Evolutionary conservation across 2,113 vertebrate species (phyloP), one percentile per base, ranked within the genome.

Genomic region (Clarias macrocephalus): DNA sequence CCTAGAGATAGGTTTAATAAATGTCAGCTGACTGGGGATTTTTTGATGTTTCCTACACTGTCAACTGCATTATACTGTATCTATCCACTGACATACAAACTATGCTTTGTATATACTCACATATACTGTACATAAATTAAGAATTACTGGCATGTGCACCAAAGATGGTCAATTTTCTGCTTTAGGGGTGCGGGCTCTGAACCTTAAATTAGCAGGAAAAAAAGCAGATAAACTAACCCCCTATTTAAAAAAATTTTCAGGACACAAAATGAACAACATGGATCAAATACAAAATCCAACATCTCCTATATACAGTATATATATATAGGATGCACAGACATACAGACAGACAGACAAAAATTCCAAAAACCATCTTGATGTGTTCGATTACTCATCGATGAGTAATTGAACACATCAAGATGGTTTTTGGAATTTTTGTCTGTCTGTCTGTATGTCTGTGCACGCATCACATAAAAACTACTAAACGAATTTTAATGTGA

Each of bases 1-100:
- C 11, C 82, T 62, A 60, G 70, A 86, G 91, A 91, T 84, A 73
- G 60, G 76, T 70, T 85, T 68, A 30, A 91, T 77, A 88, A 91
- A 65, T 11, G 25, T 83, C 62, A 13, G 84, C 42, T 89, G 72
- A 89, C 76, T 79, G 56, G 59, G 12, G 48, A 42, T 68, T 28
- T 56, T 30, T 56, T 65, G 5, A 15, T 83, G 10, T 30, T 59
- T 84, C 9, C 3, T 42, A 88, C 28, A 16, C 25, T 82, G 56
- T 75, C 4, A 37, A 23, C n/a, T 23, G 16, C 12, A 25, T 21
- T 18, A 54, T 23, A 30, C 12, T 72, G 21, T 3, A 82, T 42
- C 37, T 15, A 83, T 68, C 57, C 5, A 52, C 5, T 54, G 9
- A 37, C 42, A 65, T 63, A 30, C 30, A 77, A 28, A 28, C 37